Evolutionary conservation across 2,113 vertebrate genomes (phyloP).

Genomic region (Raja brachyura): DNA sequence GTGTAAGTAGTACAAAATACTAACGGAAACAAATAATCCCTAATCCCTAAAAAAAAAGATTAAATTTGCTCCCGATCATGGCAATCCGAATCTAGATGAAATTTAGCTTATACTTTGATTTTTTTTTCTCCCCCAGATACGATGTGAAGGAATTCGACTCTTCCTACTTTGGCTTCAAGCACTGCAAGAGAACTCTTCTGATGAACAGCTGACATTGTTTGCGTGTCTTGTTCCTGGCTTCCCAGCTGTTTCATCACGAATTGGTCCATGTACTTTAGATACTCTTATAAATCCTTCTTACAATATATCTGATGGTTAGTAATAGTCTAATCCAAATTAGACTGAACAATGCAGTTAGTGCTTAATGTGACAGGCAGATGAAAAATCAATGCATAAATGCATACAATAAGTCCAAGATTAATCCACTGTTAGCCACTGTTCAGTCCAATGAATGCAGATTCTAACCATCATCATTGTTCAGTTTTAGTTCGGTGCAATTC

Average conservation of each 20-base stretch:
- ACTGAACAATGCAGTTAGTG: background rate
- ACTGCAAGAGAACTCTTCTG: constrained; percentile 83
- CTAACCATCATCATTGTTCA: background rate
- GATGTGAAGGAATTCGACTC: constrained; percentile 92
- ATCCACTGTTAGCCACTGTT: background rate
- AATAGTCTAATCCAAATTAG: background rate
- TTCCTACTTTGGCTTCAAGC: constrained; percentile 96
- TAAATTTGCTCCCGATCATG: background rate
- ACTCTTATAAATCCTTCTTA: constrained; percentile 79
- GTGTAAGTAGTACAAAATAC: background rate
- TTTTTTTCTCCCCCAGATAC: constrained; percentile 62
- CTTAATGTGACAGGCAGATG: background rate
- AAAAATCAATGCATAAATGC: background rate
- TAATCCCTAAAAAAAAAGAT: no score
- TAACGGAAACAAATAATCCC: background rate
- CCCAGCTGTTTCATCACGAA: constrained; percentile 73
- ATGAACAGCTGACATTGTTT: constrained; percentile 90
- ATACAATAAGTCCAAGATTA: background rate
- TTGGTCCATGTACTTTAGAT: constrained; percentile 87
- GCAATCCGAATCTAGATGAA: background rate
- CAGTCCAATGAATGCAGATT: background rate
- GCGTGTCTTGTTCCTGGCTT: constrained; percentile 95
- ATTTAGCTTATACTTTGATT: background rate
- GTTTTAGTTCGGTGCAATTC: background rate
- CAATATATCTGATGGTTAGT: constrained; percentile 71